Evolutionary conservation across 1,140 invertebrate species (phyloP).

Genomic region (Drosophila orosa): DNA sequence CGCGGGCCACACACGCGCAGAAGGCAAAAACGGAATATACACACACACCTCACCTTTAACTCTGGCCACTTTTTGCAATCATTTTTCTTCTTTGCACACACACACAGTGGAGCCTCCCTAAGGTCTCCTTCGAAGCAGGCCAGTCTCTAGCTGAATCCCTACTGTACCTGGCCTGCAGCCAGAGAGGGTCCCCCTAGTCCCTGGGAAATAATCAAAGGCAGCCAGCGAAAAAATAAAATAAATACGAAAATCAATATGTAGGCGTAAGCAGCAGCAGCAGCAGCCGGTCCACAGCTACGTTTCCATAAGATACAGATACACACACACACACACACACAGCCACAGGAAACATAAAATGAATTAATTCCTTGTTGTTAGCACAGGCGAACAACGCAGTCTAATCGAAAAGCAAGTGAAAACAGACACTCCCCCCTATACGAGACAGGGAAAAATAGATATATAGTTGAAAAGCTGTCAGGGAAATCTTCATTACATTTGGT

Average conservation of each 20-base stretch:
- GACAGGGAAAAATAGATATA: conserved; percentile 5
- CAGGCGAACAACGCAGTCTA: conserved; percentile 60
- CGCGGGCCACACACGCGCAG: conserved; percentile 76
- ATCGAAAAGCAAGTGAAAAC: conserved; percentile 82
- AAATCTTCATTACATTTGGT: neutral
- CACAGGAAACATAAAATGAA: conserved; percentile 81
- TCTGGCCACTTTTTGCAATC: conserved; percentile 48
- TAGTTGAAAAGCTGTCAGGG: conserved; percentile 1
- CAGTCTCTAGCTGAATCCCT: neutral
- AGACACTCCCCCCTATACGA: conserved; percentile 8
- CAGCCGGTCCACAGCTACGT: conserved; percentile 51
- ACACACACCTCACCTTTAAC: conserved; percentile 40
- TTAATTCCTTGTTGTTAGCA: conserved; percentile 74
- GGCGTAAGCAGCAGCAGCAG: conserved; percentile 71
- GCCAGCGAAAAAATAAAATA: conserved; percentile 63
- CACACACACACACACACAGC: conserved; percentile 40
- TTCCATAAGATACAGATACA: conserved; percentile 37
- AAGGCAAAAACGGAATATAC: conserved; percentile 20
- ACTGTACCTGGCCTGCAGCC: conserved; percentile 47
- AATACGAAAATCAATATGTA: conserved; percentile 83
- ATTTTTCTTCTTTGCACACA: conserved; percentile 45
- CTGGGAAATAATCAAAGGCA: conserved; percentile 74
- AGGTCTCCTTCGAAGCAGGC: neutral
- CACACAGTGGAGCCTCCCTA: conserved; percentile 14
- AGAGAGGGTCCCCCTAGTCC: conserved; percentile 17